These are phyloP conservation scores for Cirrhinus molitorella DNA, from an alignment of 2,797 vertebrate genomes.

Conservation along the genomic window DNA sequence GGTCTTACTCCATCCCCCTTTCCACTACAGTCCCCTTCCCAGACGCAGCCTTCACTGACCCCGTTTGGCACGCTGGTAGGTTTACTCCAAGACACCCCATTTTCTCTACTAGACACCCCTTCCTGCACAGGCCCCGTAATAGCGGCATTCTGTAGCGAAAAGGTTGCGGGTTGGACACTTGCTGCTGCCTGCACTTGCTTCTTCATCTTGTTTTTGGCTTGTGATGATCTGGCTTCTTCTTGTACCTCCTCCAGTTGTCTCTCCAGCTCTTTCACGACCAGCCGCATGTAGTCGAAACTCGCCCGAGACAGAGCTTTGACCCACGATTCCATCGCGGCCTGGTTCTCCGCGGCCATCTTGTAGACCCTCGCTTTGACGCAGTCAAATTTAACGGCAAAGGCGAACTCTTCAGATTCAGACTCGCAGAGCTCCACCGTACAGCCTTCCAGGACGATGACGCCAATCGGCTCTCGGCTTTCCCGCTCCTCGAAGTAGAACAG, in stretches of 20 bases:
- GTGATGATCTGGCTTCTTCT: constrained; percentile 54
- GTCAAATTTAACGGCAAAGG: constrained; percentile 91
- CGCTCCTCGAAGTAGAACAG: constrained; percentile 98
- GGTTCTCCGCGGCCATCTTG: constrained; percentile 91
- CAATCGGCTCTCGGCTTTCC: constrained; percentile 89
- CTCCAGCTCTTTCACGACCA: constrained; percentile 95
- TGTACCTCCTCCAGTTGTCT: constrained; percentile 90
- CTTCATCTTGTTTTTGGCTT: constrained; percentile 63
- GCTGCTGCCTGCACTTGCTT: constrained; percentile 22
- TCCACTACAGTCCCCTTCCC: constrained; percentile 65
- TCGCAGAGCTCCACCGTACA: constrained; percentile 97
- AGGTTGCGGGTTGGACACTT: background rate
- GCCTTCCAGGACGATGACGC: constrained; percentile 93
- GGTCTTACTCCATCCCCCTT: constrained; percentile 63
- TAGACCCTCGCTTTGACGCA: constrained; percentile 87
- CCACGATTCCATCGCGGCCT: constrained; percentile 93
- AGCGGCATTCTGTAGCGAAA: background rate
- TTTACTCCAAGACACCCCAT: constrained; percentile 85
- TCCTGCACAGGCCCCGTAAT: constrained; percentile 1
- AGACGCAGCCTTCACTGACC: constrained; percentile 66
- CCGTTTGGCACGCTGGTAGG: constrained; percentile 63
- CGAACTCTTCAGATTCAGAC: constrained; percentile 84
- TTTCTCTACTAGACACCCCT: constrained; percentile 76
- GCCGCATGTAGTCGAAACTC: constrained; percentile 95
- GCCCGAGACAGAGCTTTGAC: constrained; percentile 94